Percentiles rank a stretch among this genome's conserved stretches.
These are phyloP conservation scores for Gastrophryne carolinensis DNA, from an alignment of 2,797 vertebrate genomes.

Conservation along the genomic window DNA sequence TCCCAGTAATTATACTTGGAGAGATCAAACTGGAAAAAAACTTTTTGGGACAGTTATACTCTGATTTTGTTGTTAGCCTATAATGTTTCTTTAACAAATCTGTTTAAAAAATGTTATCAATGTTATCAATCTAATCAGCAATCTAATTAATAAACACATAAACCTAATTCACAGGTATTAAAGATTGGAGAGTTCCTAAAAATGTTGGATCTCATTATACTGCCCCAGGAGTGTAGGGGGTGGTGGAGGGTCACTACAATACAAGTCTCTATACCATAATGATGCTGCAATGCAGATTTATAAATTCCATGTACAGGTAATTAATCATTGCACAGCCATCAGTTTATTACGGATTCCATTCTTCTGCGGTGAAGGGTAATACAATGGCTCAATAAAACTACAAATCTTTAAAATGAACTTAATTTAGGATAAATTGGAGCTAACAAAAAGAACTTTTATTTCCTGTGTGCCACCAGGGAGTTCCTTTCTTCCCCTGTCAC, in stretches of 20 bases:
- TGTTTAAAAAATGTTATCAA: too few relatives aligned
- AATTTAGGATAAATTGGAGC: conserved; percentile 49
- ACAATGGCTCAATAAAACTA: conserved; percentile 34
- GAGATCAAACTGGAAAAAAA: too few relatives aligned
- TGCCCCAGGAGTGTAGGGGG: too few relatives aligned
- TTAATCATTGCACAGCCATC: conserved; percentile 40
- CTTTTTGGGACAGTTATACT: too few relatives aligned
- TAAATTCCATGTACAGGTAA: conserved; percentile 24
- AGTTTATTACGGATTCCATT: conserved; percentile 47
- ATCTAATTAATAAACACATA: too few relatives aligned
- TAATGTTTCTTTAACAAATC: too few relatives aligned
- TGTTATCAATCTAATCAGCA: too few relatives aligned
- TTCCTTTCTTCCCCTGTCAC: conserved; percentile 62
- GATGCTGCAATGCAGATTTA: not conserved
- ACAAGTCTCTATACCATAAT: not conserved
- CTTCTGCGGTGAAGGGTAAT: conserved; percentile 39
- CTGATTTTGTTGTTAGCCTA: too few relatives aligned
- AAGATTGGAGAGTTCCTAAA: too few relatives aligned
- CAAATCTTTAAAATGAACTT: conserved; percentile 45
- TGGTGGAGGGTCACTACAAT: not conserved
- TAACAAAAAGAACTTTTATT: conserved; percentile 48
- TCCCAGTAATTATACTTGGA: too few relatives aligned
- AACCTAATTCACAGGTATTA: too few relatives aligned
- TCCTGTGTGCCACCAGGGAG: conserved; percentile 53
- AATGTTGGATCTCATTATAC: too few relatives aligned